These are phyloP conservation scores for Crypturellus undulatus DNA, from an alignment of 2,113 vertebrate genomes.

Conservation along the genomic window DNA sequence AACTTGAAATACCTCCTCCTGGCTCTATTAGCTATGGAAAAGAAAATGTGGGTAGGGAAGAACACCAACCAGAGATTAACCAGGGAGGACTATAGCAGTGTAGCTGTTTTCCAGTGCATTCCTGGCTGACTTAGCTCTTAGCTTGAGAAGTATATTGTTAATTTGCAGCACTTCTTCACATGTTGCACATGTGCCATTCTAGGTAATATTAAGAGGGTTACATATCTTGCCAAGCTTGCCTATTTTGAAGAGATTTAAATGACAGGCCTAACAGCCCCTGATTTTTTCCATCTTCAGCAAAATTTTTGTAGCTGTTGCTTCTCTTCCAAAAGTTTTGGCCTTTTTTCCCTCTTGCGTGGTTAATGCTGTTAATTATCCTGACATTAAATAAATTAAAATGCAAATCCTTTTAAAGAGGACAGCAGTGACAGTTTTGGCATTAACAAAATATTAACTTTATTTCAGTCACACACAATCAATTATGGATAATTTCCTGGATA, in stretches of 20 bases:
- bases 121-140: not conserved
- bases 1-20: not conserved
- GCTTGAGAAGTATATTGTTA: not conserved
- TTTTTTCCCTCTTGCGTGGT: not conserved
- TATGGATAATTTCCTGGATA: conserved; percentile 2
- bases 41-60: not conserved
- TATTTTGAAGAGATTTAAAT: not conserved
- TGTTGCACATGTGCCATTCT: not conserved
- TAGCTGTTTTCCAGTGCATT: not conserved
- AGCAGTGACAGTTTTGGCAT: not conserved
- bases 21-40: not conserved
- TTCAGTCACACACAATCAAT: conserved; percentile 29
- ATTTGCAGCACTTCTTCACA: not conserved
- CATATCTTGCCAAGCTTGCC: not conserved
- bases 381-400: not conserved
- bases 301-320: not conserved
- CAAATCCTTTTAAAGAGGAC: not conserved
- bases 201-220: not conserved
- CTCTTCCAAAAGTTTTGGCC: not conserved
- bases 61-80: not conserved
- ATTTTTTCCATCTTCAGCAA: not conserved
- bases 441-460: conserved; percentile 35
- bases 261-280: not conserved
- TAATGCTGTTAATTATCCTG: not conserved
- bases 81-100: not conserved